Conservation (phyloP, 1,140 invertebrate species). For the Schlechtendalia chinensis region DNA sequence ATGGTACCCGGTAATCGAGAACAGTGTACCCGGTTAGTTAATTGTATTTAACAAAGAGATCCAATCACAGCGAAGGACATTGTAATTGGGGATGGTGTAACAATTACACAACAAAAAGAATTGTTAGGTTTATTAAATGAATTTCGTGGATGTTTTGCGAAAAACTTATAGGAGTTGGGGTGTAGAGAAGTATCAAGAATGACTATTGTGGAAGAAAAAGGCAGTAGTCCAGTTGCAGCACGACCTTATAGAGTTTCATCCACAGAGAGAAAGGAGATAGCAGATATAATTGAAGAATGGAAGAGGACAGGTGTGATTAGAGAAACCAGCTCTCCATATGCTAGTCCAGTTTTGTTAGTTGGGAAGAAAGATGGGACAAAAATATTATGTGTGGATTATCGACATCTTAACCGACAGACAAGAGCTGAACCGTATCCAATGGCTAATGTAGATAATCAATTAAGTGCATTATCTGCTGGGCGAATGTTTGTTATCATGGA, state of each 20-base stretch:
- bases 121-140: neutral
- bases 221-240: neutral
- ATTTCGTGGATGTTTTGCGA: neutral
- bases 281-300: neutral
- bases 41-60: too few species aligned
- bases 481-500: conserved; percentile 24
- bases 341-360: conserved; percentile 51
- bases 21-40: too few species aligned
- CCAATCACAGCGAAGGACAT: too few species aligned
- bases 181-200: neutral
- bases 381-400: neutral
- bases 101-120: too few species aligned
- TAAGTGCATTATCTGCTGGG: neutral
- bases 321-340: neutral
- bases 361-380: neutral
- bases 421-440: conserved; percentile 59
- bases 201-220: neutral
- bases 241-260: neutral
- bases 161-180: neutral
- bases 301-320: neutral
- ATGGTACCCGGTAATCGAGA: neutral
- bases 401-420: neutral
- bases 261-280: neutral
- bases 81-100: too few species aligned
- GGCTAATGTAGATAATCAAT: conserved; percentile 56